Conservation (phyloP, 2,888 invertebrate genomes). For the Orchestes rusci region DNA sequence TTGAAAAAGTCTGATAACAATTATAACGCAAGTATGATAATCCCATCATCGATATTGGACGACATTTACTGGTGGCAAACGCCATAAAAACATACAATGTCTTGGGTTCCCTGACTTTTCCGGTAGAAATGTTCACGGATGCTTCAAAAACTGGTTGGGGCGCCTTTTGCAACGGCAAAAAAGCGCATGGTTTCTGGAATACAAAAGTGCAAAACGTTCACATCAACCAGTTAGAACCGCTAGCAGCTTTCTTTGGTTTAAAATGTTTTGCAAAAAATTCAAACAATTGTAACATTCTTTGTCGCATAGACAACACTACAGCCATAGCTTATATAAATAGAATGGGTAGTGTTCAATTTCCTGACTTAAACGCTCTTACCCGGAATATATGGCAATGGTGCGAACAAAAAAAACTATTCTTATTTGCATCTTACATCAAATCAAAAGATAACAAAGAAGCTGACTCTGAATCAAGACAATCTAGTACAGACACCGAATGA, state of each 20-base stretch:
- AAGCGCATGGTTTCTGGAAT: conserved; percentile 3
- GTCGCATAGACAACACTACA: conserved; percentile 6
- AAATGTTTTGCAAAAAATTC: conserved; percentile 10
- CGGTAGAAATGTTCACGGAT: conserved; percentile 4
- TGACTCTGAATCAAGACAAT: not conserved
- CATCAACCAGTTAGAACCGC: conserved; percentile 6
- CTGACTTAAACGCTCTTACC: conserved; percentile 3
- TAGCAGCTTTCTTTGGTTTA: conserved; percentile 8
- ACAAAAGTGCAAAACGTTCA: not conserved
- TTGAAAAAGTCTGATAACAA: not conserved
- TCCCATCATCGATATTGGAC: not conserved
- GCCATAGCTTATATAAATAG: conserved; percentile 15
- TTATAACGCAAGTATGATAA: conserved; percentile 1
- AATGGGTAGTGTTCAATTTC: conserved; percentile 8
- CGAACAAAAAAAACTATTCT: conserved; percentile 8
- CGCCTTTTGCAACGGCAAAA: conserved; percentile 1
- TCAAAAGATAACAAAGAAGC: not conserved
- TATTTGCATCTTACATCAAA: not conserved
- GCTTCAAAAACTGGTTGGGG: too few species aligned
- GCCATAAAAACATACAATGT: not conserved
- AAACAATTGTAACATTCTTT: conserved; percentile 8
- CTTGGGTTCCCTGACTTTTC: conserved; percentile 8
- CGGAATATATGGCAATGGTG: not conserved
- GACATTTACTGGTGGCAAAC: conserved; percentile 4
- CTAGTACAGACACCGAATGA: not conserved